A percentile compares a stretch with the other conserved stretches of the same genome.
These are phyloP conservation scores for Drosophila sproati DNA, from an alignment of 1,140 invertebrate species.

Conservation along the genomic window DNA sequence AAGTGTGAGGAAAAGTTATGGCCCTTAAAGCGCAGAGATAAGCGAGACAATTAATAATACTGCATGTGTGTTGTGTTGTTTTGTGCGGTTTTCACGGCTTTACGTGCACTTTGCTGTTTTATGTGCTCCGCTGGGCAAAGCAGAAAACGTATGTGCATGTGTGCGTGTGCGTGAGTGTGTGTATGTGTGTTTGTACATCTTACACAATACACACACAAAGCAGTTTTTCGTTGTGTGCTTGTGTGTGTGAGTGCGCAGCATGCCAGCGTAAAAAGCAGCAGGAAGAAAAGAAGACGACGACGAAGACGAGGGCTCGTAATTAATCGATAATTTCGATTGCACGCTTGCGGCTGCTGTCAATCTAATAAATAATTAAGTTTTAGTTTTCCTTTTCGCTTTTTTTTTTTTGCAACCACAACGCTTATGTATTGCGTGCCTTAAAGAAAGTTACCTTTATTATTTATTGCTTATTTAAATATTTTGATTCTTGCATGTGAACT, in stretches of 20 bases:
- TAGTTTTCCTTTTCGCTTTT: neutral
- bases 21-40: neutral
- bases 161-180: conserved; percentile 1
- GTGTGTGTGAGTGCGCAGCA: conserved; percentile 54
- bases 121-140: conserved; percentile 18
- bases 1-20: conserved; percentile 11
- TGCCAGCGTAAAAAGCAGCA: conserved; percentile 44
- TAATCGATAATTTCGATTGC: conserved; percentile 56
- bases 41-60: neutral
- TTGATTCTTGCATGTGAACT: too few species aligned
- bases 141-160: neutral
- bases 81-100: conserved; percentile 14
- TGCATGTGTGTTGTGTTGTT: neutral
- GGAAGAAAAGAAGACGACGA: conserved; percentile 10
- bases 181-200: conserved; percentile 26
- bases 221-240: conserved; percentile 17
- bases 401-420: neutral
- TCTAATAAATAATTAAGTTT: conserved; percentile 10
- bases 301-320: conserved; percentile 24
- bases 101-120: neutral
- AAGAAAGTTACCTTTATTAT: too few species aligned
- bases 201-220: conserved; percentile 43
- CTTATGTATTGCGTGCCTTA: too few species aligned
- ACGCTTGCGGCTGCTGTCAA: conserved; percentile 4
- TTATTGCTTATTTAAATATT: neutral